A percentile compares a stretch with the other conserved stretches of the same genome.
These are phyloP conservation scores for Biston stratarius DNA, from an alignment of 2,888 invertebrate genomes.

Conservation along the genomic window DNA sequence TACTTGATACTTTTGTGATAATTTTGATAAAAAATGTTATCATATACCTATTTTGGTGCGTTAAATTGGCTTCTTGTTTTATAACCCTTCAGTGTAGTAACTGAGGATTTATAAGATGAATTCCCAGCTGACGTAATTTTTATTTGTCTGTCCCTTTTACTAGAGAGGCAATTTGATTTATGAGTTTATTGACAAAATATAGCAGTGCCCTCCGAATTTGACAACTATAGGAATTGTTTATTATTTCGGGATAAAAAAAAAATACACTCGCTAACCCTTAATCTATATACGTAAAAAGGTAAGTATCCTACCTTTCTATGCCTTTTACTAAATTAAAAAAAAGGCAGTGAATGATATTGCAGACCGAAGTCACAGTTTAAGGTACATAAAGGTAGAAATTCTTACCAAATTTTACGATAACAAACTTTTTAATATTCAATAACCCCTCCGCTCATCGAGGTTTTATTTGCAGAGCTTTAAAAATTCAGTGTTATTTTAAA, in stretches of 20 bases:
- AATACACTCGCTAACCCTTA: too few species aligned
- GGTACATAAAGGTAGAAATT: background rate
- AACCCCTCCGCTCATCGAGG: conserved; percentile 19
- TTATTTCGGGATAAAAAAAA: too few species aligned
- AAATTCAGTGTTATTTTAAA: conserved; percentile 25
- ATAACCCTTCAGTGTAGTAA: too few species aligned
- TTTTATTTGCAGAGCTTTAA: conserved; percentile 25
- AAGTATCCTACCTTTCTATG: too few species aligned
- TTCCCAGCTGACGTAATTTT: too few species aligned
- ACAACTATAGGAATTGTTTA: too few species aligned
- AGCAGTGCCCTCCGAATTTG: too few species aligned
- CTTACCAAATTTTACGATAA: conserved; percentile 13
- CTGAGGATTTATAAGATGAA: background rate
- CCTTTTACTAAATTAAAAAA: too few species aligned
- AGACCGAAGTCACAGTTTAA: background rate
- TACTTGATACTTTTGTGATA: background rate
- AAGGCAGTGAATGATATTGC: background rate
- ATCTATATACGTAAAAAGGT: too few species aligned
- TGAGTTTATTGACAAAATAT: too few species aligned
- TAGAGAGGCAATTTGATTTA: too few species aligned
- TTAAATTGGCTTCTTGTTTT: background rate
- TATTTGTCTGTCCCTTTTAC: too few species aligned
- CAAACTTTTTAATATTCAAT: conserved; percentile 27
- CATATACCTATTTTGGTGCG: background rate
- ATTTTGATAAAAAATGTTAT: background rate